These are phyloP conservation scores for Phaetusa simplex DNA, from an alignment of 2,113 vertebrate genomes.

Conservation along the genomic window DNA sequence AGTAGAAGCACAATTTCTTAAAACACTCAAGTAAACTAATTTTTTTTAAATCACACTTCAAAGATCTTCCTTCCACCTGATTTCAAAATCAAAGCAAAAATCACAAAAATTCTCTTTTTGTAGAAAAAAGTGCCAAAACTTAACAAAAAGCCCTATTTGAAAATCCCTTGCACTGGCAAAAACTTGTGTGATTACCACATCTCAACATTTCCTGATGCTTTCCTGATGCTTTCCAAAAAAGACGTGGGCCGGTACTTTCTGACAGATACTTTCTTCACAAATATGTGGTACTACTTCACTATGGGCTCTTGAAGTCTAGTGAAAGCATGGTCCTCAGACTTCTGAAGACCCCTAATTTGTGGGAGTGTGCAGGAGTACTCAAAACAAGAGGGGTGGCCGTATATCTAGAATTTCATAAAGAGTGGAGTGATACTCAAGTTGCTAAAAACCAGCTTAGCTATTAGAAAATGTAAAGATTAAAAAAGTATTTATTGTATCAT, in stretches of 20 bases:
- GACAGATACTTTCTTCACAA: neutral
- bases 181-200: neutral
- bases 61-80: neutral
- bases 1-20: neutral
- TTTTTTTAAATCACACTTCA: neutral
- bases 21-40: neutral
- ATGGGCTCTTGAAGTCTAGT: neutral
- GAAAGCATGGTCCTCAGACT: neutral
- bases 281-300: neutral
- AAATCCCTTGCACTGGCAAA: neutral
- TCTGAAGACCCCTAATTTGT: neutral
- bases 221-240: neutral
- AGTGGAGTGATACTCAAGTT: neutral
- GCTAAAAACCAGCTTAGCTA: neutral
- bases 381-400: neutral
- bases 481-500: neutral
- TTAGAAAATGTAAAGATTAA: neutral
- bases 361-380: neutral
- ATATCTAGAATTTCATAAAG: neutral
- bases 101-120: neutral
- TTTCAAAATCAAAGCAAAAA: neutral
- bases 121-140: neutral
- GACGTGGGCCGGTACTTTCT: neutral
- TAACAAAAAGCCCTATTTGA: neutral
- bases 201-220: neutral